A percentile compares a stretch with the other conserved stretches of the same genome.
These are phyloP conservation scores for Parnassius smintheus DNA, from an alignment of 2,888 invertebrate species.

Conservation along the genomic window DNA sequence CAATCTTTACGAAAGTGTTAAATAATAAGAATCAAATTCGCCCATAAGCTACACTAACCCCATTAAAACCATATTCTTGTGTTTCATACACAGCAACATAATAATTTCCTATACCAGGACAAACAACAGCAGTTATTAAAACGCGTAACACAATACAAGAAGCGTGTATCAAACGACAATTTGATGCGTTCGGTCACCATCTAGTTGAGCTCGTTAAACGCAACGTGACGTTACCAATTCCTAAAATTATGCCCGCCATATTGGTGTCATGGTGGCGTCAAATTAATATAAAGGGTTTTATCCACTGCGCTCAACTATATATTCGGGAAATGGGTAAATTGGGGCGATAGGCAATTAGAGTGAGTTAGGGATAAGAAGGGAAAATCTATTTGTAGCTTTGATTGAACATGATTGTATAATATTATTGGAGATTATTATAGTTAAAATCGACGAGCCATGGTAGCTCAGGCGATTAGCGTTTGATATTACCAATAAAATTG, in stretches of 20 bases:
- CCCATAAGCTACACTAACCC: no score
- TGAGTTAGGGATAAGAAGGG: slow-evolving; percentile 1
- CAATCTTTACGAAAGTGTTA: no score
- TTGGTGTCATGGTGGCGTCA: slow-evolving; percentile 64
- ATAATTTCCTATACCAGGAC: slow-evolving; percentile 3
- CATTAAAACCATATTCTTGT: neutral
- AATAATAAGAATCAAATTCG: no score
- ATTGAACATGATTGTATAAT: neutral
- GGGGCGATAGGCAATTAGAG: slow-evolving; percentile 24
- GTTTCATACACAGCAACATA: neutral
- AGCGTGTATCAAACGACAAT: slow-evolving; percentile 57
- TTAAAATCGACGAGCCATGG: no score
- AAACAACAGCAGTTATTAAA: slow-evolving; percentile 43
- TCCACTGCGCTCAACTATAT: slow-evolving; percentile 21
- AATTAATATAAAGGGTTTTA: slow-evolving; percentile 38
- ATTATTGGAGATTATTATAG: no score
- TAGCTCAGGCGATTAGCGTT: no score
- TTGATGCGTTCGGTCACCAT: slow-evolving; percentile 62
- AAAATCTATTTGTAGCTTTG: slow-evolving; percentile 11
- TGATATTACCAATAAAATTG: no score
- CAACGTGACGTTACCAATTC: slow-evolving; percentile 64
- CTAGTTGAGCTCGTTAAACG: slow-evolving; percentile 76
- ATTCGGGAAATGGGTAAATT: slow-evolving; percentile 26
- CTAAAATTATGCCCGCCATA: slow-evolving; percentile 66
- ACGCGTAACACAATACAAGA: slow-evolving; percentile 53